Evolutionary conservation across 2,888 invertebrate species (phyloP), one percentile per base, ranked within the genome.

Genomic region (Tillus elongatus): DNA sequence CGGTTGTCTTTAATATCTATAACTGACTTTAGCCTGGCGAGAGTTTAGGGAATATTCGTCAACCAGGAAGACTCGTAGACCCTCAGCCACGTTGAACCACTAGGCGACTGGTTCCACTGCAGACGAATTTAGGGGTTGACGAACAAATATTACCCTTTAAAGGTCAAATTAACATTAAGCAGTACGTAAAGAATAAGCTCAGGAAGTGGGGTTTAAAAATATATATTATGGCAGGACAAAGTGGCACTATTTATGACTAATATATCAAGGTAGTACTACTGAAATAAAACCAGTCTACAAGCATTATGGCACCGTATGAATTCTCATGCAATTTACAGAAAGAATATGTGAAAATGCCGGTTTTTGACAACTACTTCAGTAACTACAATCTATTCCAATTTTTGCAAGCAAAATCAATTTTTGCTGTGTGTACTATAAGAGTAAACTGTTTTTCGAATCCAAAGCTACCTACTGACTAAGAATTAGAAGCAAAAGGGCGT

Each of bases 331-430:
- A n/a, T n/a, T 19, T 19, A 8, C 24, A n/a, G 24, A 19, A n/a
- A 19, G 24, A n/a, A 19, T 19, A 8, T 8, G 6, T n/a, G 24
- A n/a, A n/a, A n/a, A n/a, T n/a, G n/a, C n/a, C n/a, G n/a, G n/a
- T n/a, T n/a, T n/a, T 19, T 19, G 24, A 19, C 24, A 19, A 19
- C n/a, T 19, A 19, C n/a, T 19, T 19, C n/a, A 19, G 24, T 19
- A 8, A 6, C 24, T 19, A 19, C 24, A 19, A 19, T n/a, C 24
- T 19, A 8, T 19, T 19, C n/a, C 24, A 19, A 19, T 19, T 19
- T 19, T n/a, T 19, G 6, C 6, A 6, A 19, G 24, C 24, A 6
- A 19, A 19, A n/a, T 19, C n/a, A 6, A 19, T 19, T 19, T 19
- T 8, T 19, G 24, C 24, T 8, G 24, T 19, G n/a, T 6, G n/a